Evolutionary conservation across 2,113 vertebrate species (phyloP).

Genomic region (Microcebus murinus): DNA sequence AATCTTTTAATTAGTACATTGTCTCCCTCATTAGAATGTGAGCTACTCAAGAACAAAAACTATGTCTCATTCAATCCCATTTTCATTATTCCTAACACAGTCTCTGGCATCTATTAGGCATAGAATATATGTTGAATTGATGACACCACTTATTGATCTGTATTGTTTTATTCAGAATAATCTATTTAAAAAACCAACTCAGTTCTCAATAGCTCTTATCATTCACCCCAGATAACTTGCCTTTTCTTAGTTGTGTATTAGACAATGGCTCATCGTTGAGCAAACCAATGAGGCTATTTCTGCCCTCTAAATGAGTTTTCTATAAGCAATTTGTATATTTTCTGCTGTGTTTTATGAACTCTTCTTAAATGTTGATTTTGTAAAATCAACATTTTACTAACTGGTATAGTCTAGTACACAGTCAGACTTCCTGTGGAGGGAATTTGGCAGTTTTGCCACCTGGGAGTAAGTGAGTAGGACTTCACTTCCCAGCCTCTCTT

Average conservation of each 20-base stretch:
- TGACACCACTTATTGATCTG: not conserved
- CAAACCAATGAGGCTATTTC: not conserved
- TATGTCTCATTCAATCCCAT: not conserved
- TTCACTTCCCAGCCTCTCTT: not conserved
- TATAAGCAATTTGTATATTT: not conserved
- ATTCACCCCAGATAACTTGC: not conserved
- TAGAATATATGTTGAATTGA: not conserved
- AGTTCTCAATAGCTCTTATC: not conserved
- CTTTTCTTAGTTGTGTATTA: not conserved
- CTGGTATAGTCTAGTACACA: not conserved
- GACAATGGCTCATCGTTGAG: not conserved
- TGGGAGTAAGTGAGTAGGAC: not conserved
- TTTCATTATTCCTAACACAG: not conserved
- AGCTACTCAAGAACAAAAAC: conserved; percentile 7
- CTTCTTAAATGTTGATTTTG: conserved; percentile 37
- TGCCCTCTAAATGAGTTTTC: not conserved
- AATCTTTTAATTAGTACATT: not conserved
- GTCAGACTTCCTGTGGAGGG: not conserved
- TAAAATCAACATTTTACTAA: conserved; percentile 19
- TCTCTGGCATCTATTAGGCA: not conserved
- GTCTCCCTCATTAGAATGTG: not conserved
- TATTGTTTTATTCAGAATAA: not conserved
- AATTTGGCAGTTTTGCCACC: not conserved
- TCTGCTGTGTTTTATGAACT: not conserved
- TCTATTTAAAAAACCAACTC: not conserved